phyloP scores from a whole-genome alignment of 2,888 invertebrate species.

The Sylvicola fuscatus region DNA sequence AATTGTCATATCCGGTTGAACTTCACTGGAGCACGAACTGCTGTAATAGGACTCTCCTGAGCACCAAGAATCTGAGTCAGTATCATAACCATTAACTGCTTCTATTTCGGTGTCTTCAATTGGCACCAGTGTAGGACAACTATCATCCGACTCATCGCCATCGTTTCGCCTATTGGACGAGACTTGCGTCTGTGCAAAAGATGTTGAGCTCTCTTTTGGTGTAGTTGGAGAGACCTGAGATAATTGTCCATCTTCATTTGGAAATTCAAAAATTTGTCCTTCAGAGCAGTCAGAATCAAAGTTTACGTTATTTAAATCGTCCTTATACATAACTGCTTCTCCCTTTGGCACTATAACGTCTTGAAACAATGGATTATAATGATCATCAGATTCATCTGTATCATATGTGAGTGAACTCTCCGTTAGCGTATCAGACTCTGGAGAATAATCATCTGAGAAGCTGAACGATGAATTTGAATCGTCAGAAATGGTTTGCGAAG shows the following conservation, averaged over 20 bases:
- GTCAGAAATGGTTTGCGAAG: too few relatives aligned
- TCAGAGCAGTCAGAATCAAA: too few relatives aligned
- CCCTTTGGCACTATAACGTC: conserved; percentile 1
- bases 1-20: too few relatives aligned
- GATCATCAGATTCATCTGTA: not conserved
- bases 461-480: too few relatives aligned
- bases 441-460: too few relatives aligned
- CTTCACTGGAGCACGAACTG: too few relatives aligned
- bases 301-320: too few relatives aligned
- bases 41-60: too few relatives aligned
- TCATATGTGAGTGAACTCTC: too few relatives aligned
- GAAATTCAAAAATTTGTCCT: conserved; percentile 13
- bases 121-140: not conserved
- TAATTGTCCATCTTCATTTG: not conserved
- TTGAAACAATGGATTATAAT: not conserved
- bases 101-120: not conserved
- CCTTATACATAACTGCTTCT: conserved; percentile 3
- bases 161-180: not conserved
- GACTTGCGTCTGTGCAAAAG: too few relatives aligned
- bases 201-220: too few relatives aligned
- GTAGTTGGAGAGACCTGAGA: too few relatives aligned
- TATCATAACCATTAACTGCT: not conserved
- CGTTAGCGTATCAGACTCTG: not conserved
- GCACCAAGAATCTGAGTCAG: not conserved
- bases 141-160: not conserved